Percentiles rank a stretch among this genome's conserved stretches.
These are phyloP conservation scores for Notiomystis cincta DNA, from an alignment of 2,113 vertebrate species.

Conservation along the genomic window DNA sequence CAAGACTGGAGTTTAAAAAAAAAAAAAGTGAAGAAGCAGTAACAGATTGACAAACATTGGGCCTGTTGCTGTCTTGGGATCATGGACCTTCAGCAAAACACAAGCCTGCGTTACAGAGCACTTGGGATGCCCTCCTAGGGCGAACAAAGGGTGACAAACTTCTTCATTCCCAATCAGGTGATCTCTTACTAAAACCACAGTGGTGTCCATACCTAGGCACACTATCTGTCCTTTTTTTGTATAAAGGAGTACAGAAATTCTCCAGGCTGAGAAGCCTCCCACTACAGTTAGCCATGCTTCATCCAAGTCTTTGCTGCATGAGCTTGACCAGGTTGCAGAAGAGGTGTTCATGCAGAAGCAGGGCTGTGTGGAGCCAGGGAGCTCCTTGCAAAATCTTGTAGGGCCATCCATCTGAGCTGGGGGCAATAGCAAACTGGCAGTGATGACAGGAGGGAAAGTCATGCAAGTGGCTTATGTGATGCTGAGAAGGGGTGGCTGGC, in stretches of 20 bases:
- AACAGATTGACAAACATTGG: neutral
- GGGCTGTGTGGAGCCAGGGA: neutral
- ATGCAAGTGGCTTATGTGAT: neutral
- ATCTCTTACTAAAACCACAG: neutral
- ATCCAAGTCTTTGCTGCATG: neutral
- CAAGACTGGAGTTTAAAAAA: rapidly evolving
- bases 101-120: neutral
- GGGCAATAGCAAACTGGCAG: neutral
- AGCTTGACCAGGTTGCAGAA: neutral
- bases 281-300: neutral
- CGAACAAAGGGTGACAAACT: neutral
- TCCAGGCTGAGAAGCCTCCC: neutral
- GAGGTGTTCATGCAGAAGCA: neutral
- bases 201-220: neutral
- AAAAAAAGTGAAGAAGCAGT: no score
- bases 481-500: neutral
- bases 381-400: neutral
- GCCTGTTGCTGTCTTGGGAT: neutral
- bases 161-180: neutral
- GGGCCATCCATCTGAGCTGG: neutral
- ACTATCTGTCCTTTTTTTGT: neutral
- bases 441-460: neutral
- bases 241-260: neutral
- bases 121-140: neutral
- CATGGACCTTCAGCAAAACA: neutral